Evolutionary conservation across 2,888 invertebrate species (phyloP).

Genomic region (Xanthia togata): DNA sequence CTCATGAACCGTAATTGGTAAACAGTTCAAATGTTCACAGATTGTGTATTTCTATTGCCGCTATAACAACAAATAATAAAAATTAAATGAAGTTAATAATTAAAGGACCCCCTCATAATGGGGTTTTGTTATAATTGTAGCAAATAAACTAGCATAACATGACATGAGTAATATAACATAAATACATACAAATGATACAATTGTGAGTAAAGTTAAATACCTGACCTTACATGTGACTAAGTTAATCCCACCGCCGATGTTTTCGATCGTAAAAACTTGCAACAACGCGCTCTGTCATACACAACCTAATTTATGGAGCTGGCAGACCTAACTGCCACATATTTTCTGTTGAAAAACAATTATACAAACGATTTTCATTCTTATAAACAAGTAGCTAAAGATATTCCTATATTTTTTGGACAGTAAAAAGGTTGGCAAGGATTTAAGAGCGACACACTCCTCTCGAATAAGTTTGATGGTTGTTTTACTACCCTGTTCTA

Average conservation of each 20-base stretch:
- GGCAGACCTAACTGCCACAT: constrained; percentile 73
- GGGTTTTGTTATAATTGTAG: neutral
- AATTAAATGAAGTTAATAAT: too few species aligned
- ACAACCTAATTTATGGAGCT: constrained; percentile 86
- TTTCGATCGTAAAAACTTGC: constrained; percentile 84
- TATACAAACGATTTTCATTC: constrained; percentile 56
- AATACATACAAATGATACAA: constrained; percentile 41
- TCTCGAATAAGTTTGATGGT: constrained; percentile 87
- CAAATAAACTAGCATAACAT: neutral
- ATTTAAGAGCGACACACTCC: constrained; percentile 81
- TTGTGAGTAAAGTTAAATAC: constrained; percentile 60
- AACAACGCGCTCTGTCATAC: constrained; percentile 88
- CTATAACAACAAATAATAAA: too few species aligned
- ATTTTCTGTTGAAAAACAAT: constrained; percentile 42
- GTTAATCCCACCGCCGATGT: constrained; percentile 79
- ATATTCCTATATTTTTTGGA: constrained; percentile 11
- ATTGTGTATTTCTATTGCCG: too few species aligned
- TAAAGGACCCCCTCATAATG: too few species aligned
- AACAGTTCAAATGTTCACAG: too few species aligned
- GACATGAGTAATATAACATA: constrained; percentile 12
- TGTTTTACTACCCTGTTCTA: constrained; percentile 88
- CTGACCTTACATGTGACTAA: constrained; percentile 70
- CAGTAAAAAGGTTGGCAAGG: constrained; percentile 60
- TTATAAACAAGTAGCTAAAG: constrained; percentile 60
- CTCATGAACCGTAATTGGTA: too few species aligned